Evolutionary conservation across 2,888 invertebrate species (phyloP).

Genomic region (Macrosiphum euphorbiae): DNA sequence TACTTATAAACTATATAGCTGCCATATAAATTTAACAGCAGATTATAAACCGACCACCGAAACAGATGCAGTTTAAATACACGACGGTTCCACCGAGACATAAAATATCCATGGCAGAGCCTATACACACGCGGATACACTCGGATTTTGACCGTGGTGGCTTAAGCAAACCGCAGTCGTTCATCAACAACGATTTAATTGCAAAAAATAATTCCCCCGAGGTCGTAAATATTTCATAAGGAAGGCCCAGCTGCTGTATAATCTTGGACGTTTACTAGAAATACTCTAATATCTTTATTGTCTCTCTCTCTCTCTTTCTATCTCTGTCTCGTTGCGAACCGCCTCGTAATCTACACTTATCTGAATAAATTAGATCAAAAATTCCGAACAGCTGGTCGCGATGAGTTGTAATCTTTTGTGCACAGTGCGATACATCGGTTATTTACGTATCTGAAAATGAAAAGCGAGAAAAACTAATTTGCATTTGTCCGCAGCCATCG

Average conservation of each 20-base stretch:
- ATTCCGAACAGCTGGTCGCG: not conserved
- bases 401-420: not conserved
- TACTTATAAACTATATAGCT: not conserved
- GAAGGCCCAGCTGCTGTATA: not conserved
- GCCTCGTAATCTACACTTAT: not conserved
- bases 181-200: conserved; percentile 23
- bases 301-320: not conserved
- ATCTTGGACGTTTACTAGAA: not conserved
- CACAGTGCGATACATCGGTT: not conserved
- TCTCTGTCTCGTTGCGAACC: not conserved
- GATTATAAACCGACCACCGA: conserved; percentile 1
- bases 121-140: not conserved
- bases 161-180: not conserved
- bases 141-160: not conserved
- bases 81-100: not conserved
- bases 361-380: not conserved
- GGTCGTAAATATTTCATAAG: not conserved
- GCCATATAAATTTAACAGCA: not conserved
- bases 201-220: not conserved
- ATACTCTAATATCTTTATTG: not conserved
- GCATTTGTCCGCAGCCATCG: not conserved
- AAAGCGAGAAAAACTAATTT: not conserved
- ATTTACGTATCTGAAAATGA: not conserved
- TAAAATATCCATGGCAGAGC: not conserved
- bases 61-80: not conserved